Percentiles rank a stretch among this genome's conserved stretches.
Evolutionary conservation across 1,140 invertebrate species (phyloP).

Genomic region (Apis laboriosa): DNA sequence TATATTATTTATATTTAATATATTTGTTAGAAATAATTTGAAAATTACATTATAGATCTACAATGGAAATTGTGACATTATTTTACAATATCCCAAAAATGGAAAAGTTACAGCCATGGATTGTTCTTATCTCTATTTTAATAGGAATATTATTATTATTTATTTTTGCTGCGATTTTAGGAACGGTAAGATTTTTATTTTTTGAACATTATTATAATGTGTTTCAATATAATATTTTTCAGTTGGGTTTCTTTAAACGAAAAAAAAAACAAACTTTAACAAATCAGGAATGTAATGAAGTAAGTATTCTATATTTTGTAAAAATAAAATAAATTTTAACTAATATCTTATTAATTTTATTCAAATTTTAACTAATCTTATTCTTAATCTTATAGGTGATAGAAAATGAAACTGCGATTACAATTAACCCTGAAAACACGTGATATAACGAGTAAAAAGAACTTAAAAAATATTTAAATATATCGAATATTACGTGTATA

Average conservation of each 20-base stretch:
- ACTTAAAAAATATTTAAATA: conserved; percentile 1
- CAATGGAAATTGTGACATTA: conserved; percentile 61
- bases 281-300: neutral
- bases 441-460: neutral
- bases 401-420: neutral
- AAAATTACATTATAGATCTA: conserved; percentile 34
- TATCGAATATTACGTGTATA: neutral
- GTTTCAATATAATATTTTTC: conserved; percentile 15
- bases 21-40: neutral
- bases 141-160: conserved; percentile 72
- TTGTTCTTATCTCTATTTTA: conserved; percentile 71
- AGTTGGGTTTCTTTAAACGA: conserved; percentile 57
- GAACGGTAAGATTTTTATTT: conserved; percentile 59
- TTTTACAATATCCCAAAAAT: conserved; percentile 66
- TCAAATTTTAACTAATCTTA: too few species aligned
- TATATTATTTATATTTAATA: too few species aligned
- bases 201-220: conserved; percentile 1
- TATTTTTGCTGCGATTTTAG: conserved; percentile 66
- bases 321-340: neutral
- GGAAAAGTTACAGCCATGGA: conserved; percentile 68
- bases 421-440: neutral
- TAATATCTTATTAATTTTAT: neutral
- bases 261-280: conserved; percentile 25
- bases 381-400: neutral
- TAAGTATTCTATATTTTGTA: neutral